Conservation (phyloP, 2,888 invertebrate species). For the Thera britannica region DNA sequence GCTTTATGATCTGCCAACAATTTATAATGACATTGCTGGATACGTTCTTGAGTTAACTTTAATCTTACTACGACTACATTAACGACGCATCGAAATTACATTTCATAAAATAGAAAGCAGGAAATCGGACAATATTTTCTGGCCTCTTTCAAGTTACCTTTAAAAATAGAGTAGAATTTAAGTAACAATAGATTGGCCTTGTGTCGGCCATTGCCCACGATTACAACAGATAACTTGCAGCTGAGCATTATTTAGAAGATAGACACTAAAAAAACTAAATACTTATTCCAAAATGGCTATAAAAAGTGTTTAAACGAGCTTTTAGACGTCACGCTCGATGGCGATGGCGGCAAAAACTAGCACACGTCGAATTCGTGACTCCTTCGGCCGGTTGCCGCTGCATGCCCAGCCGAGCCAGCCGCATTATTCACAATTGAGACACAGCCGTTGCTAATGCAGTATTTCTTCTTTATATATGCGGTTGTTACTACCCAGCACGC, state of each 20-base stretch:
- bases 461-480: conserved; percentile 30
- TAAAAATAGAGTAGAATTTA: conserved; percentile 46
- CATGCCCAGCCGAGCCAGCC: conserved; percentile 37
- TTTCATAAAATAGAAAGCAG: neutral
- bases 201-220: conserved; percentile 66
- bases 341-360: conserved; percentile 70
- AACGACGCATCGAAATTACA: no score
- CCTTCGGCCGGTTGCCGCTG: conserved; percentile 42
- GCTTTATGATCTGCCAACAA: conserved; percentile 35
- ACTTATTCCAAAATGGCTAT: conserved; percentile 65
- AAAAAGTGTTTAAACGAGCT: conserved; percentile 80
- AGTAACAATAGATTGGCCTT: conserved; percentile 64
- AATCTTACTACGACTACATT: neutral
- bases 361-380: conserved; percentile 68
- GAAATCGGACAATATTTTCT: neutral
- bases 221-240: conserved; percentile 65
- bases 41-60: conserved; percentile 2
- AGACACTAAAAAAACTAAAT: conserved; percentile 62
- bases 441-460: conserved; percentile 39
- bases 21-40: neutral
- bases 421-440: conserved; percentile 43
- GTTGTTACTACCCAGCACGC: conserved; percentile 6
- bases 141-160: conserved; percentile 15
- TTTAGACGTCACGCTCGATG: conserved; percentile 77
- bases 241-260: conserved; percentile 69